Evolutionary conservation across 2,888 invertebrate genomes (phyloP).

Genomic region (Leptinotarsa rubiginosa): DNA sequence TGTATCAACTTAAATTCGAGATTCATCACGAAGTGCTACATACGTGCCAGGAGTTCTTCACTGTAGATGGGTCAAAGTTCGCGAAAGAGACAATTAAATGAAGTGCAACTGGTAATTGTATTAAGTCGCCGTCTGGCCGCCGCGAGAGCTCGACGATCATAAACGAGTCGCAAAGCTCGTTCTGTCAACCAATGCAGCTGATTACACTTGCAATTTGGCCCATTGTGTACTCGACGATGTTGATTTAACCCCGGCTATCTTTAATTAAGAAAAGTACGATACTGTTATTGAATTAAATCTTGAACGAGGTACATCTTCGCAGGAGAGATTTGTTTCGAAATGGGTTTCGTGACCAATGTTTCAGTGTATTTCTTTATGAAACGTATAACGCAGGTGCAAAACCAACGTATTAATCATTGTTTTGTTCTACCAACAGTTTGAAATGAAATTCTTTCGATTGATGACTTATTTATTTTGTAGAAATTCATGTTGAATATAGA

Average conservation of each 20-base stretch:
- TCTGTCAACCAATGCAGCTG: constrained; percentile 58
- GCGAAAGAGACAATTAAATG: constrained; percentile 59
- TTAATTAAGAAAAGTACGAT: constrained; percentile 45
- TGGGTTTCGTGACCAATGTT: background rate
- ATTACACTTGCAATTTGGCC: constrained; percentile 59
- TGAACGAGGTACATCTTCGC: background rate
- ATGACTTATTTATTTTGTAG: too few relatives aligned
- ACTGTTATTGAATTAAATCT: constrained; percentile 21
- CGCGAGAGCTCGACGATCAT: constrained; percentile 54
- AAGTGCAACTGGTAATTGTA: constrained; percentile 63
- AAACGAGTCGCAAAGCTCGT: constrained; percentile 52
- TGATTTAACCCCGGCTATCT: constrained; percentile 47
- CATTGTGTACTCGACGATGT: constrained; percentile 53
- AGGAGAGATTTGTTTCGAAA: background rate
- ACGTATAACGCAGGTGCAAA: too few relatives aligned
- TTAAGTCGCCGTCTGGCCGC: constrained; percentile 63
- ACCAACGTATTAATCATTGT: too few relatives aligned
- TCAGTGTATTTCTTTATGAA: too few relatives aligned
- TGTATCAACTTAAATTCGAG: background rate
- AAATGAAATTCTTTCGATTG: too few relatives aligned
- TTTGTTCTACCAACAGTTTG: too few relatives aligned
- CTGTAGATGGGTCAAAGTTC: constrained; percentile 58
- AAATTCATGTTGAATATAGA: too few relatives aligned
- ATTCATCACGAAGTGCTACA: background rate
- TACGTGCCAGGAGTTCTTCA: constrained; percentile 28